phyloP scores from a whole-genome alignment of 2,888 invertebrate species.

The Spatulosminthurus flaviceps region DNA sequence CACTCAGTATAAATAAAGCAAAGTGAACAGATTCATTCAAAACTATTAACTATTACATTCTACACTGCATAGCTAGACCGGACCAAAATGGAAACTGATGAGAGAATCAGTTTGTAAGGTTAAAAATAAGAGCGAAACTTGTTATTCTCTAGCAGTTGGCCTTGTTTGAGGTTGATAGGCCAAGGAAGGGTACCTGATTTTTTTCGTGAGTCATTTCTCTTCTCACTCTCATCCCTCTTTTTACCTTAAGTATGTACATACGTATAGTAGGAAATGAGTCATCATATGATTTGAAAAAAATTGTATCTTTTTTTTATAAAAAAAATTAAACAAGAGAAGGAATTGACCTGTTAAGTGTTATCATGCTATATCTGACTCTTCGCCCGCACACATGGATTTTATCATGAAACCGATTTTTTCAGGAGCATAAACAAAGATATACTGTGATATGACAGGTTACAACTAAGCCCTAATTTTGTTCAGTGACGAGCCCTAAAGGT shows the following conservation, averaged over 20 bases:
- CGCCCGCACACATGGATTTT: not conserved
- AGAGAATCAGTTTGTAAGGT: not conserved
- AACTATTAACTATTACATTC: no score
- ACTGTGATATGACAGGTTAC: not conserved
- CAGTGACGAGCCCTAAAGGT: not conserved
- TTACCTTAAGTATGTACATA: not conserved
- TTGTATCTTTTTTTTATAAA: slow-evolving; percentile 7
- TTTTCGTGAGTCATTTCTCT: slow-evolving; percentile 19
- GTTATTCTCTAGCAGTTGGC: slow-evolving; percentile 4
- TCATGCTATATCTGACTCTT: slow-evolving; percentile 18
- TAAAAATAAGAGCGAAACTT: slow-evolving; percentile 23
- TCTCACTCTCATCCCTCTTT: slow-evolving; percentile 11
- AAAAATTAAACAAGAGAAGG: not conserved
- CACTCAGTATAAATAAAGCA: no score
- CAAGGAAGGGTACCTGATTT: slow-evolving; percentile 23
- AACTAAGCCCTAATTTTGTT: not conserved
- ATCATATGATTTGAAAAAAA: not conserved
- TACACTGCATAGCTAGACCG: not conserved
- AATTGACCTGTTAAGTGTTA: slow-evolving; percentile 12
- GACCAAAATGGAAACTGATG: not conserved
- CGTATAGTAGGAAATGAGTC: slow-evolving; percentile 16
- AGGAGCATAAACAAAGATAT: no score
- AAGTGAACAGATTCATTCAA: no score
- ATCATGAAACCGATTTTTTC: not conserved
- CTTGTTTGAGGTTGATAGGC: slow-evolving; percentile 23